Percentiles rank a stretch among this genome's conserved stretches.
Conservation (phyloP, 2,888 invertebrate genomes). For the Diplazon laetatorius region DNA sequence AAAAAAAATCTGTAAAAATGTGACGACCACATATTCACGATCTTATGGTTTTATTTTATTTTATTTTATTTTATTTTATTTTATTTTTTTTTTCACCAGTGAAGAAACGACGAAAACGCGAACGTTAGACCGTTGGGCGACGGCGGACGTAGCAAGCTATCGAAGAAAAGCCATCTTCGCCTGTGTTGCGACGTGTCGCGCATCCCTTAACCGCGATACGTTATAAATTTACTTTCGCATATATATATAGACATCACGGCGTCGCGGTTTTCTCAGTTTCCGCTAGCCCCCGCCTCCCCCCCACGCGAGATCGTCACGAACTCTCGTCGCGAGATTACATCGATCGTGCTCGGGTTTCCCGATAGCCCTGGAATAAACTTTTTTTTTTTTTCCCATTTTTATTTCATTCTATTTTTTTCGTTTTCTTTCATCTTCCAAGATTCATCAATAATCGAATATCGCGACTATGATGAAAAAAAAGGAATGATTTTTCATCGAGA, state of each 20-base stretch:
- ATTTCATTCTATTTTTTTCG: background rate
- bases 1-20: too few relatives aligned
- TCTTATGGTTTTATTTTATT: too few relatives aligned
- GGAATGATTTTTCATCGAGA: too few relatives aligned
- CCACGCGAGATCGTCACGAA: conserved; percentile 47
- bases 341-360: conserved; percentile 13
- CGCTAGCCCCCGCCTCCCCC: too few relatives aligned
- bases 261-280: conserved; percentile 11
- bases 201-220: conserved; percentile 54
- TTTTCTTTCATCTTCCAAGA: too few relatives aligned
- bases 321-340: conserved; percentile 55
- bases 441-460: too few relatives aligned
- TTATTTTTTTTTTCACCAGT: too few relatives aligned
- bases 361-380: background rate
- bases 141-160: conserved; percentile 8
- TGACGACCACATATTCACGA: too few relatives aligned
- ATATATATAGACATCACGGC: conserved; percentile 10
- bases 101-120: too few relatives aligned
- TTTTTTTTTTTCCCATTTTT: background rate
- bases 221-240: conserved; percentile 54
- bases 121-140: too few relatives aligned
- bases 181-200: conserved; percentile 55
- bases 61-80: too few relatives aligned
- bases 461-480: too few relatives aligned
- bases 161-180: conserved; percentile 59